Percentiles rank a stretch among this genome's conserved stretches.
Evolutionary conservation across 1,140 invertebrate genomes (phyloP).

Genomic region (Rhopalosiphum maidis): DNA sequence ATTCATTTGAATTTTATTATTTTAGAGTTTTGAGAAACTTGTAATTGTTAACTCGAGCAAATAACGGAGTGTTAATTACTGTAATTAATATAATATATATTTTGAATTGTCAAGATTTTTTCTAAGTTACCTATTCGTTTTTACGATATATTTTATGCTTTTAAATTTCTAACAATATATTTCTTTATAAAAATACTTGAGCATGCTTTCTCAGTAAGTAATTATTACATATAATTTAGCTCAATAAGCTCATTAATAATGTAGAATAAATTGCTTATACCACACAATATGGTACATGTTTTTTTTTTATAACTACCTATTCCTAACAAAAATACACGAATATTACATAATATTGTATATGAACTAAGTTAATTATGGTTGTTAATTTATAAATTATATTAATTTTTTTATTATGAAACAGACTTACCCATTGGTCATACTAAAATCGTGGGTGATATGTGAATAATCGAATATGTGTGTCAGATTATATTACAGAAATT

Average conservation of each 20-base stretch:
- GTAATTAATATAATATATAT: not conserved
- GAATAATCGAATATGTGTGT: not conserved
- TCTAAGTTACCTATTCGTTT: not conserved
- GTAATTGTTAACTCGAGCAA: not conserved
- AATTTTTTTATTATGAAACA: not conserved
- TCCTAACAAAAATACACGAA: not conserved
- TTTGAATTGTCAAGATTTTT: not conserved
- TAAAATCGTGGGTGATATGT: not conserved
- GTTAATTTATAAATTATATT: not conserved
- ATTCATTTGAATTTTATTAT: not conserved
- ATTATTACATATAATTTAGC: not conserved
- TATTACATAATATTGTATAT: not conserved
- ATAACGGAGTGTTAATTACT: not conserved
- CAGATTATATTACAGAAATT: no score
- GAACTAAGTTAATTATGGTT: not conserved
- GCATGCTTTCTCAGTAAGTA: not conserved
- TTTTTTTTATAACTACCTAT: not conserved
- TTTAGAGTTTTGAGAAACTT: not conserved
- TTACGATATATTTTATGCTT: not conserved
- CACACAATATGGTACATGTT: not conserved
- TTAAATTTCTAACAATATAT: not conserved
- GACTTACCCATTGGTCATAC: not conserved
- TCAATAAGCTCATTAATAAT: not conserved
- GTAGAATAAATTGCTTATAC: not conserved
- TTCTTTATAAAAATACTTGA: constrained; percentile 1